Evolutionary conservation across 2,113 vertebrate genomes (phyloP).

Genomic region (Phainopepla nitens): DNA sequence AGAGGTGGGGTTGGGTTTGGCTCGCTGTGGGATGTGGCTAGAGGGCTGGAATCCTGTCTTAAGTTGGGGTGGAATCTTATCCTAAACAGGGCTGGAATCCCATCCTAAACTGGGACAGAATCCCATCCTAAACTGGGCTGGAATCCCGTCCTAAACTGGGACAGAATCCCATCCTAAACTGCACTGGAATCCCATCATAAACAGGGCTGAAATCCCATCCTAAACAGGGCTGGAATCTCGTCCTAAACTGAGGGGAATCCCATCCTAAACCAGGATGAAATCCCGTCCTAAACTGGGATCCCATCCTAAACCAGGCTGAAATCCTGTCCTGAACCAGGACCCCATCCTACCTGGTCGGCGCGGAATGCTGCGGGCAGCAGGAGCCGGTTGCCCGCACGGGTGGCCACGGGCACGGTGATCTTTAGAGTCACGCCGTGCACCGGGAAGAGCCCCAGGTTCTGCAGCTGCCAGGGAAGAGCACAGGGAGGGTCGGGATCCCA

Average conservation of each 20-base stretch:
- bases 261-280: not conserved
- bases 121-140: not conserved
- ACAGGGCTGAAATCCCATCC: rapidly evolving
- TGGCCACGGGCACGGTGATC: not conserved
- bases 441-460: not conserved
- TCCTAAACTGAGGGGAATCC: not conserved
- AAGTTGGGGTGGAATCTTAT: rapidly evolving
- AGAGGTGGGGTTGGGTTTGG: not conserved
- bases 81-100: not conserved
- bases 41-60: not conserved
- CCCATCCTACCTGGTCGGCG: rapidly evolving
- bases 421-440: not conserved
- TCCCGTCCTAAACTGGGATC: not conserved
- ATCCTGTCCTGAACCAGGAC: rapidly evolving
- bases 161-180: not conserved
- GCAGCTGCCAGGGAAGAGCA: not conserved
- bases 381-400: not conserved
- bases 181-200: not conserved
- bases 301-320: not conserved
- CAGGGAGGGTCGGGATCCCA: too few relatives aligned
- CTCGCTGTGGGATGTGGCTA: not conserved
- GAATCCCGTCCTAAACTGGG: not conserved
- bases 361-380: not conserved
- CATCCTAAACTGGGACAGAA: rapidly evolving
- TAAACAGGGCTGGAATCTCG: not conserved